Evolutionary conservation across 2,113 vertebrate genomes (phyloP), one percentile per base, ranked within the genome.

Genomic region (Petromus typicus): DNA sequence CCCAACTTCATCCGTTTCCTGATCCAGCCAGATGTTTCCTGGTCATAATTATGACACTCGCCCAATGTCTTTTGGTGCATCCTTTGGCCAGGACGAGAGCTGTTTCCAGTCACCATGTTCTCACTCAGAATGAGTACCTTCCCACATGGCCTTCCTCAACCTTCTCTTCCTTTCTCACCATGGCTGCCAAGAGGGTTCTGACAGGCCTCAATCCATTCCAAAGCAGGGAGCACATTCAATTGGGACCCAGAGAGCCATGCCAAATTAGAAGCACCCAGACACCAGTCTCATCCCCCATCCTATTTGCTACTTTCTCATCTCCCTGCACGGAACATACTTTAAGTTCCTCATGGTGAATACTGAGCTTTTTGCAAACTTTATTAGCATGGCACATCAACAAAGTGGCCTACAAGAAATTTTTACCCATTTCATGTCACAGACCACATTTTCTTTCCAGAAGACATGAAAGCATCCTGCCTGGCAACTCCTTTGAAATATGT

Each of bases 141-240:
- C 98, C 96, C 98, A 95, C 89, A 94, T 98, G 98, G 98, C 98
- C 98, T 98, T 98, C 96, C 97, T 97, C 98, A 98, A 98, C 98
- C 98, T 97, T 98, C 98, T 79, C 98, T 98, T 98, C 98, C 98
- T 99, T 98, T 98, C 98, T 98, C 98, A 98, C 98, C 97, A 97
- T 59, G 95, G 75, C 94, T 99, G 98, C 98, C 98, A 98, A 98
- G 96, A 97, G 96, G 94, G 90, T 96, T 93, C 69, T 94, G 90
- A 96, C 97, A 89, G 96, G 96, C 98, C 96, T 98, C 98, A 98
- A 43, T 61, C 98, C 84, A 95, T 83, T 93, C 95, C 96, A 96
- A 32, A 96, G 95, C 93, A 54, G 88, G 0, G 93, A 92, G 88
- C 80, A 73, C n/a, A 4, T 8, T 97, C 86, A 54, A 71, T 96